phyloP scores from a whole-genome alignment of 2,888 invertebrate genomes.

The Seladonia tumulorum region DNA sequence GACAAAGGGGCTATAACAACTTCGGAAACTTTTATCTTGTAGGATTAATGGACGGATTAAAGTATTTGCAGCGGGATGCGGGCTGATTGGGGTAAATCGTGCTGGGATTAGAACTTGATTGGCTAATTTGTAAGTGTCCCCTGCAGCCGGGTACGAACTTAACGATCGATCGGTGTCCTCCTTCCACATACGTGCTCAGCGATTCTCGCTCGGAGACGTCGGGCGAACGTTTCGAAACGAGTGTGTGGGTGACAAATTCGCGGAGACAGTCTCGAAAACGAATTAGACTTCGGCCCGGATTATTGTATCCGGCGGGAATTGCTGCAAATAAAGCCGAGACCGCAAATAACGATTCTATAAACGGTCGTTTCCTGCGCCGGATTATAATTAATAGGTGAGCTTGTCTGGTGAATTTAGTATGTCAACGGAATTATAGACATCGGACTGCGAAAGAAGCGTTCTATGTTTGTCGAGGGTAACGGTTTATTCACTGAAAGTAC shows the following conservation, averaged over 20 bases:
- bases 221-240: conserved; percentile 14
- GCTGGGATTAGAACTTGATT: conserved; percentile 84
- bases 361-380: background rate
- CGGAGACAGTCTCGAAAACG: conserved; percentile 20
- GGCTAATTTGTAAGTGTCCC: conserved; percentile 84
- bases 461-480: background rate
- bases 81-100: conserved; percentile 82
- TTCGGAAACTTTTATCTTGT: conserved; percentile 83
- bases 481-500: background rate
- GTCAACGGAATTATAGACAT: background rate
- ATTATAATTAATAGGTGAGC: background rate
- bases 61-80: conserved; percentile 83
- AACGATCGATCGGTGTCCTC: conserved; percentile 79
- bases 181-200: conserved; percentile 62
- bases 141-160: conserved; percentile 78
- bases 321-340: background rate
- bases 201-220: conserved; percentile 42
- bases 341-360: background rate
- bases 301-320: background rate
- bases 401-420: background rate
- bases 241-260: background rate
- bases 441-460: background rate
- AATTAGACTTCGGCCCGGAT: background rate
- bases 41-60: conserved; percentile 84
- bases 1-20: conserved; percentile 83